Conservation (phyloP, 2,113 vertebrate genomes). For the Clarias magur region DNA sequence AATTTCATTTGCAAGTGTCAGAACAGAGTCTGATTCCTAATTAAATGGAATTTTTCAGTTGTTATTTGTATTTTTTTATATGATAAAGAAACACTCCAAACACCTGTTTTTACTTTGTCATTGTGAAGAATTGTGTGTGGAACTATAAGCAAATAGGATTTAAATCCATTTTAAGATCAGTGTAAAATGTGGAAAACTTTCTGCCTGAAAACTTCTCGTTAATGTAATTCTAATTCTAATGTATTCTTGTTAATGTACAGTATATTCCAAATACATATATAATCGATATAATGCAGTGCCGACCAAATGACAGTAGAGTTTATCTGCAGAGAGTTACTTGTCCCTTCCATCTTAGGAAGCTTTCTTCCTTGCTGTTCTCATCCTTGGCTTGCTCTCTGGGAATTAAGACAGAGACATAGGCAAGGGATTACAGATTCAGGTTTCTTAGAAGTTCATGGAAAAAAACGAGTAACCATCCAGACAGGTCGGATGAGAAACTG, state of each 20-base stretch:
- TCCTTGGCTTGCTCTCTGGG: background rate
- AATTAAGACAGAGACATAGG: background rate
- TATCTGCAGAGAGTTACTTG: background rate
- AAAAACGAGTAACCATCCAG: background rate
- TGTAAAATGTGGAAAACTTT: too few species aligned
- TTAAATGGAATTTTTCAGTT: too few species aligned
- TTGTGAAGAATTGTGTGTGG: too few species aligned
- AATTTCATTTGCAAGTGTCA: too few species aligned
- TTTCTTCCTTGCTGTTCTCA: background rate
- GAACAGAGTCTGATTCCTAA: too few species aligned
- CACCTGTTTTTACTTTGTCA: too few species aligned
- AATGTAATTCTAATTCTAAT: too few species aligned
- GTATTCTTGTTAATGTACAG: background rate
- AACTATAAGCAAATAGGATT: too few species aligned
- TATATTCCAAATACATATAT: background rate
- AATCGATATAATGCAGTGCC: background rate
- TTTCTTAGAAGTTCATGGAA: background rate
- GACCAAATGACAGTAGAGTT: background rate
- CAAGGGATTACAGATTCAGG: conserved; percentile 6
- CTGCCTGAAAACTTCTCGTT: too few species aligned
- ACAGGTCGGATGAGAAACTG: background rate
- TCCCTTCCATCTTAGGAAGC: background rate
- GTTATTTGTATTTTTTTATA: too few species aligned
- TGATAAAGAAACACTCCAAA: too few species aligned
- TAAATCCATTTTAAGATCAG: too few species aligned